Base-by-base conservation (phyloP, 2,113 vertebrate species). In the Polyodon spathula region DNA sequence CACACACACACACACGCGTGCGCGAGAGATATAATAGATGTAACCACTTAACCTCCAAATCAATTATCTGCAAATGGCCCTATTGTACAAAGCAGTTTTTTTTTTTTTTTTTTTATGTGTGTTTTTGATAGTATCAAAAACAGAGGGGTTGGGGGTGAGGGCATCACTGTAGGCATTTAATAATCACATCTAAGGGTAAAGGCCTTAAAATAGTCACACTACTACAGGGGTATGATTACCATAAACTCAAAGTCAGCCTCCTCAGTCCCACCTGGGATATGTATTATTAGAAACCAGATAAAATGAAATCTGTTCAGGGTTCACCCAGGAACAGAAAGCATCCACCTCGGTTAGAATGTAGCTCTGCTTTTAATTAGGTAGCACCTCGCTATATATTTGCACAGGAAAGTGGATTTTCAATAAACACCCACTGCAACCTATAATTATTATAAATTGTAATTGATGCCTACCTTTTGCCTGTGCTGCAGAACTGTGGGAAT, bases 401-500 rank as follows among this genome's bases (percentile, higher is more conserved):
- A n/a, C 48, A 50, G 48, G 12, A 50, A 50, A 50, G 48, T 50
- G 15, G 48, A 50, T 50, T 50, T 50, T 50, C 48, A 50, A 50
- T 50, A 50, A 50, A 50, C 48, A 50, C 48, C 48, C 48, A 50
- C 48, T n/a, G 48, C 48, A 50, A 50, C 48, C 8, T 50, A n/a
- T 50, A 50, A 50, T 50, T 50, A 50, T 50, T 50, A 50, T 50
- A 50, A 10, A 50, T 50, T 50, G 8, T 50, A 50, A 50, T 50
- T 50, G 15, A 50, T 50, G 48, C 8, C 79, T 86, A 98, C 96
- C 96, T 98, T 99, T 98, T 82, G 96, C 96, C 86, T 99, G 96
- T 59, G 96, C 96, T 68, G 96, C 96, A 51, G 95, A 98, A 85
- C 95, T 98, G 80, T 99, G 96, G 39, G 96, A 99, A 86, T 99